Percentiles rank a stretch among this genome's conserved stretches.
Conservation (phyloP, 2,888 invertebrate species). For the Acleris laterana region DNA sequence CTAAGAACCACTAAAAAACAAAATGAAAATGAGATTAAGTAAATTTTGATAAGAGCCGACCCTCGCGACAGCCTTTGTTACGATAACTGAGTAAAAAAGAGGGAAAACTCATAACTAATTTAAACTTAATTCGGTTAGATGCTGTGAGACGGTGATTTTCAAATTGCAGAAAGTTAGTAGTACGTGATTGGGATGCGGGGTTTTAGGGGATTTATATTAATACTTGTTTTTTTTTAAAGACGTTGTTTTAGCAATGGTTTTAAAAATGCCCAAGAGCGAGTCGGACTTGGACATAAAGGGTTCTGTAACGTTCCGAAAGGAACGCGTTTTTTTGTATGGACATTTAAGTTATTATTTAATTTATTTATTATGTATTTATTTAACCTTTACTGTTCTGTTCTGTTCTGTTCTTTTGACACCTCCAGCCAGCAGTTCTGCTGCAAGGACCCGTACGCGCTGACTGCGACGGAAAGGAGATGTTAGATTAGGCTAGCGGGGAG, state of each 20-base stretch:
- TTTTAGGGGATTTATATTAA: conserved; percentile 25
- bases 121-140: conserved; percentile 48
- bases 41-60: conserved; percentile 37
- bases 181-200: conserved; percentile 30
- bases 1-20: conserved; percentile 8
- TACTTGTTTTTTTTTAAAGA: conserved; percentile 4
- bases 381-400: too few relatives aligned
- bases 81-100: conserved; percentile 40
- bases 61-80: conserved; percentile 35
- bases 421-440: too few relatives aligned
- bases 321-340: too few relatives aligned
- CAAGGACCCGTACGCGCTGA: too few relatives aligned
- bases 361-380: too few relatives aligned
- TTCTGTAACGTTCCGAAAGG: too few relatives aligned
- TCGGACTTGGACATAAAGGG: too few relatives aligned
- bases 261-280: too few relatives aligned
- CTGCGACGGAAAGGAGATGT: too few relatives aligned
- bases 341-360: too few relatives aligned
- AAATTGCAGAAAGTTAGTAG: conserved; percentile 29
- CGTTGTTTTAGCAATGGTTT: background rate
- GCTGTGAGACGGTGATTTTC: conserved; percentile 42
- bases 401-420: too few relatives aligned
- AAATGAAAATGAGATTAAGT: conserved; percentile 38
- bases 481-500: too few relatives aligned
- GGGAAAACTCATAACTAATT: conserved; percentile 46